Evolutionary conservation across 2,797 vertebrate genomes (phyloP).

Genomic region (Semaprochilodus insignis): DNA sequence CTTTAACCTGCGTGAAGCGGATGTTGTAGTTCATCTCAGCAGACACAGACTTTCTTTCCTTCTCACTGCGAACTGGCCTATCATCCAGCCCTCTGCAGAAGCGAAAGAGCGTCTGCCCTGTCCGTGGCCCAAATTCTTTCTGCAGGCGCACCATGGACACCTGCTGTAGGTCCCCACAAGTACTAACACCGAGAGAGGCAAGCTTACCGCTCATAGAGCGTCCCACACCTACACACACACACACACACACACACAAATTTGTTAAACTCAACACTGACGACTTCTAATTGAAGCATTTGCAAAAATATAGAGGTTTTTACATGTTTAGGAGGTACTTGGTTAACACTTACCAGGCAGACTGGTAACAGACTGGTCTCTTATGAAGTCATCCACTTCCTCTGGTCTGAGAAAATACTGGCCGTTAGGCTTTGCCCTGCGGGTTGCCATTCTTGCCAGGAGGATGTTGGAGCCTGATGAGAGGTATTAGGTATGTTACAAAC

Average conservation of each 20-base stretch:
- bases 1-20: slow-evolving; percentile 88
- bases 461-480: slow-evolving; percentile 92
- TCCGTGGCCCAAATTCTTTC: slow-evolving; percentile 95
- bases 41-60: slow-evolving; percentile 96
- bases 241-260: slow-evolving; percentile 4
- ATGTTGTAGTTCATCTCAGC: slow-evolving; percentile 99
- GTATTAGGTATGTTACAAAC: not conserved
- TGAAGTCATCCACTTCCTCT: slow-evolving; percentile 96
- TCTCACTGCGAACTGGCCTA: slow-evolving; percentile 91
- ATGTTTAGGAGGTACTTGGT: not conserved
- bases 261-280: not conserved
- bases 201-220: slow-evolving; percentile 91
- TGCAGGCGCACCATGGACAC: slow-evolving; percentile 91
- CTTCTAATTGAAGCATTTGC: not conserved
- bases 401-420: slow-evolving; percentile 92
- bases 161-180: slow-evolving; percentile 93
- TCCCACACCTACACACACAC: slow-evolving; percentile 86
- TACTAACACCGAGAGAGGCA: slow-evolving; percentile 86
- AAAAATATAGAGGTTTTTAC: not conserved
- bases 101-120: slow-evolving; percentile 93
- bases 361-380: slow-evolving; percentile 90
- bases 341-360: slow-evolving; percentile 88
- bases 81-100: slow-evolving; percentile 97
- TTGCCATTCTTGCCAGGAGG: slow-evolving; percentile 95
- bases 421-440: slow-evolving; percentile 94